Evolutionary conservation across 2,113 vertebrate species (phyloP).

Genomic region (Montifringilla adamsi): DNA sequence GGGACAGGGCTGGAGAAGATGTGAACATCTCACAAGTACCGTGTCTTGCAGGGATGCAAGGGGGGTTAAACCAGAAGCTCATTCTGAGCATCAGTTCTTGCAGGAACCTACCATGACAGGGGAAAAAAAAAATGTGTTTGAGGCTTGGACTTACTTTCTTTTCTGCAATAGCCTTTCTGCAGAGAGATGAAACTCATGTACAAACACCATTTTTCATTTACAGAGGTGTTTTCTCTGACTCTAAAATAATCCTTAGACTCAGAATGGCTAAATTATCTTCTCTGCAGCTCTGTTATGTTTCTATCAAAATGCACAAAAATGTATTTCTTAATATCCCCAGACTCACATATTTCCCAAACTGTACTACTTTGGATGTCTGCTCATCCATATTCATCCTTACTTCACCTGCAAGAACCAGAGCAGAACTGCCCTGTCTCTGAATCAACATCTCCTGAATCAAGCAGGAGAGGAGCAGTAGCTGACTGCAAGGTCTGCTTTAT

Average conservation of each 20-base stretch:
- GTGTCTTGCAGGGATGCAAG: neutral
- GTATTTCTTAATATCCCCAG: slow-evolving; percentile 32
- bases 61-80: neutral
- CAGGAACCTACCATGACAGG: neutral
- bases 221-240: neutral
- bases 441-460: neutral
- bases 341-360: neutral
- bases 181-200: neutral
- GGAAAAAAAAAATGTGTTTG: neutral
- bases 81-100: neutral
- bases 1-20: neutral
- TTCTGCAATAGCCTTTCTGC: neutral
- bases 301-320: slow-evolving; percentile 26
- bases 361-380: neutral
- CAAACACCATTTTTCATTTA: slow-evolving; percentile 20
- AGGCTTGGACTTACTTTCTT: neutral
- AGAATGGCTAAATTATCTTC: slow-evolving; percentile 7
- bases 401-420: neutral
- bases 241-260: neutral
- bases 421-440: neutral
- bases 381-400: slow-evolving; percentile 39
- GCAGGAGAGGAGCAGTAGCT: neutral
- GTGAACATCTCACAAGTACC: neutral
- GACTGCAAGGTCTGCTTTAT: neutral
- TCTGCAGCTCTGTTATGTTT: slow-evolving; percentile 10